Evolutionary conservation across 2,113 vertebrate genomes (phyloP), one percentile per base, ranked within the genome.

Genomic region (Toxostoma redivivum): DNA sequence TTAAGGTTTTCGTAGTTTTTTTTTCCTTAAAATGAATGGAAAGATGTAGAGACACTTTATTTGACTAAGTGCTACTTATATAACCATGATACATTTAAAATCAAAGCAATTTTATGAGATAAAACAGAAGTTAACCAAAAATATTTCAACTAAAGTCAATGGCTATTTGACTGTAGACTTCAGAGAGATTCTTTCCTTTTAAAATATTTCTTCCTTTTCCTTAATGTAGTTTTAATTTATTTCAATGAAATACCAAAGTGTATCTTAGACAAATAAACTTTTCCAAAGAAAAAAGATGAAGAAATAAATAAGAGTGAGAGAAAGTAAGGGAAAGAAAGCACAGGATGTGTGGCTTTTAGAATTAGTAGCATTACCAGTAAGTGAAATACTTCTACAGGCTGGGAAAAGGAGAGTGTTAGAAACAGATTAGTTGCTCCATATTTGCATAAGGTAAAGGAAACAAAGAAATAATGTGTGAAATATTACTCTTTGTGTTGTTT

Each of bases 301-400:
- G 12, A 81, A 81, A 77, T 40, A 71, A 61, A 44, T 20, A 56
- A 4, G 9, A 56, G 4, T 35, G 28, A 54, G 25, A 71, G 13
- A 81, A 70, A 79, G 14, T 9, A 20, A 56, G 12, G 2, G 6
- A 42, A 42, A 42, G 40, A 42, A 42, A 42, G 40, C 14, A 62
- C 9, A 62, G 19, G 14, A 7, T 2, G 0, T 42, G 42, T 47
- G 33, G 27, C 7, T n/a, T 53, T 11, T 28, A 42, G 54, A 53
- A 30, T n/a, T 30, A 4, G 7, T 47, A 86, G 2, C 5, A 9
- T 15, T n/a, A n/a, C 17, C 2, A 9, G 8, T 24, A 25, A 48
- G 5, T 24, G 11, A 48, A 80, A 77, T 78, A 9, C 12, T 69
- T 12, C 9, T 40, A 27, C 3, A 56, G 15, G 2, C n/a, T 64